Evolutionary conservation across 2,888 invertebrate species (phyloP), one percentile per base, ranked within the genome.

Genomic region (Caenorhabditis angaria): DNA sequence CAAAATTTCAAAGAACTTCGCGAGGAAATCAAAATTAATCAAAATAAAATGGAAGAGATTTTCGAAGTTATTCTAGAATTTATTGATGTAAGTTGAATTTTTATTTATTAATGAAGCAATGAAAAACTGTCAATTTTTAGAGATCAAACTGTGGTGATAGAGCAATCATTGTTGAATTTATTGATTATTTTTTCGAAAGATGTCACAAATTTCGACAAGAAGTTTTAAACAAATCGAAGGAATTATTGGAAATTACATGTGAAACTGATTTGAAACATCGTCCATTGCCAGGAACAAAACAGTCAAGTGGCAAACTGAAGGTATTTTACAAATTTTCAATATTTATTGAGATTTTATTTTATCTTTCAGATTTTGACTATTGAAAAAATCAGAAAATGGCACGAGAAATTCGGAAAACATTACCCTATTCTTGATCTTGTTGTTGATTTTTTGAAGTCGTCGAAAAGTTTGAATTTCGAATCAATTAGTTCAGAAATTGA

Each of bases 171-270:
- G 60, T 85, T 0, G 65, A 77, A 8, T 29, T 85, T 14, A 55
- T 76, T 18, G 81, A 84, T 50, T 76, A 78, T 54, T 85, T 84
- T 67, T 85, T 85, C 61, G 69, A 74, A 24, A 58, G 78, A 24
- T 79, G 77, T 1, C 65, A 70, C 20, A 59, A 55, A 18, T 85
- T 85, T 53, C 77, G 85, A 14, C 8, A 65, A 1, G 61, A 65
- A 8, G 55, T 84, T 29, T 59, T 83, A 14, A 73, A 82, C 32
- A 68, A 70, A 28, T 58, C 83, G 18, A 65, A 75, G 58, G 84
- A 84, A 2, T 50, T 59, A 14, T 32, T 14, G 51, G 24, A 61
- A 41, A 29, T 61, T 25, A 29, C 41, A 14, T 32, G n/a, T 18
- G n/a, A 59, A 50, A 22, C 48, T n/a, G 20, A 22, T 71, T 8